phyloP scores from a whole-genome alignment of 2,797 vertebrate genomes.

The Gadopsis bispinosus region DNA sequence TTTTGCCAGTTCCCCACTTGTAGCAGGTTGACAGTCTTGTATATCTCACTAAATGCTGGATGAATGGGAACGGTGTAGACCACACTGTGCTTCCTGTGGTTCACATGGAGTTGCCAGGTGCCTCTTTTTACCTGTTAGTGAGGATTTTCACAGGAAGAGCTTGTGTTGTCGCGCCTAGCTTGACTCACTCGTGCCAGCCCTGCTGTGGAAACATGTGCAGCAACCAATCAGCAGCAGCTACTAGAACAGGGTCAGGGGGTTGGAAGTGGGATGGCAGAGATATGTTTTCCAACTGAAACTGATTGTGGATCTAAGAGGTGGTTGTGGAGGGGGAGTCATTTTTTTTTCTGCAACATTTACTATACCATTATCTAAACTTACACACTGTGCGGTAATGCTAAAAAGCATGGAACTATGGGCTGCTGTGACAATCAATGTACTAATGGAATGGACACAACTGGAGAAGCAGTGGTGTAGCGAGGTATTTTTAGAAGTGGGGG shows the following conservation, averaged over 20 bases:
- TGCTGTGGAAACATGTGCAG: conserved; percentile 16
- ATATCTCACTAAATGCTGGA: conserved; percentile 27
- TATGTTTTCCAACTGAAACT: conserved; percentile 5
- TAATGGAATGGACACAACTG: conserved; percentile 47
- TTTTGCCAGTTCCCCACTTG: conserved; percentile 22
- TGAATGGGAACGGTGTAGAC: background rate
- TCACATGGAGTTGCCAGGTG: conserved; percentile 39
- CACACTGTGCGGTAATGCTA: conserved; percentile 10
- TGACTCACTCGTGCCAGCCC: conserved; percentile 21
- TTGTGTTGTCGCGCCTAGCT: conserved; percentile 49
- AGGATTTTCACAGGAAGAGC: conserved; percentile 57
- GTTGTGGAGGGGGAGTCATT: conserved; percentile 1
- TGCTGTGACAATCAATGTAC: conserved; percentile 47
- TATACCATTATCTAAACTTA: conserved; percentile 36
- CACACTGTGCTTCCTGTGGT: conserved; percentile 30
- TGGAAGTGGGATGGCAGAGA: background rate
- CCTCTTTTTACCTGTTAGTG: conserved; percentile 49
- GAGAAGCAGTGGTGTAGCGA: conserved; percentile 2
- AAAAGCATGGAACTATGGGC: conserved; percentile 35
- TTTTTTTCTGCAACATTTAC: conserved; percentile 18
- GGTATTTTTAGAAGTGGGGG: conserved; percentile 29
- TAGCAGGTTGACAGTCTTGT: conserved; percentile 38
- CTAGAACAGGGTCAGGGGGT: conserved; percentile 4
- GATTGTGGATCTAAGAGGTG: background rate
- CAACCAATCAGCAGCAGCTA: conserved; percentile 30